Base-by-base conservation (phyloP, 2,113 vertebrate species). In the Balaenoptera acutorostrata region DNA sequence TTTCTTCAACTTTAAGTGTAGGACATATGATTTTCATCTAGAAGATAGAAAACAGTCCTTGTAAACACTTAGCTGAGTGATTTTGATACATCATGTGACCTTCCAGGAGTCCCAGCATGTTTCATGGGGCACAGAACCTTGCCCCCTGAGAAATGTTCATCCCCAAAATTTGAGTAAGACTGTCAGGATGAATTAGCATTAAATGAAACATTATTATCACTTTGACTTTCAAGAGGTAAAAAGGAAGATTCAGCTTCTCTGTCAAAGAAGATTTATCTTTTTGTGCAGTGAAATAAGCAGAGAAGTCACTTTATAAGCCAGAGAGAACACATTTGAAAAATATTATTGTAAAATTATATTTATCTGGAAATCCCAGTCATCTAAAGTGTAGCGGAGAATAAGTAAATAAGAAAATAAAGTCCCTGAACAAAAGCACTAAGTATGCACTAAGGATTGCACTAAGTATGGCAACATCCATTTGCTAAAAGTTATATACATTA, bases 141-240 rank as follows among this genome's bases (percentile, higher is more conserved):
- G 66, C 93, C 93, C 46, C 39, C 55, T 83, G 66, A 66, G 78
- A 95, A 75, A 88, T 31, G 59, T 12, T 57, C 13, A 11, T 55
- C 74, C 57, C 84, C 61, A 74, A 89, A 36, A 87, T 29, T 80
- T 80, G n/a, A 72, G 13, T 59, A 68, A 90, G 55, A 75, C 95
- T 97, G 97, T 97, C 97, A 94, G 23, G 31, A 81, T 80, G 33
- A 74, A 97, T 98, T 95, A 96, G 68, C 41, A 88, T 87, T 87
- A 46, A 84, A 57, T 63, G 93, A 29, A 80, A 84, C 46, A 69
- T 94, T 94, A 96, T 97, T 83, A 90, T 74, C 52, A 57, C 33
- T 90, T 90, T 68, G 86, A 41, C 29, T 87, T 89, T 55, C 66
- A 29, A 87, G 88, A 72, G 41, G 41, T 85, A 36, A 88, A 57